Percentiles rank a stretch among this genome's conserved stretches.
These are phyloP conservation scores for Himantopus leucocephalus DNA, from an alignment of 2,113 vertebrate species.

Conservation along the genomic window DNA sequence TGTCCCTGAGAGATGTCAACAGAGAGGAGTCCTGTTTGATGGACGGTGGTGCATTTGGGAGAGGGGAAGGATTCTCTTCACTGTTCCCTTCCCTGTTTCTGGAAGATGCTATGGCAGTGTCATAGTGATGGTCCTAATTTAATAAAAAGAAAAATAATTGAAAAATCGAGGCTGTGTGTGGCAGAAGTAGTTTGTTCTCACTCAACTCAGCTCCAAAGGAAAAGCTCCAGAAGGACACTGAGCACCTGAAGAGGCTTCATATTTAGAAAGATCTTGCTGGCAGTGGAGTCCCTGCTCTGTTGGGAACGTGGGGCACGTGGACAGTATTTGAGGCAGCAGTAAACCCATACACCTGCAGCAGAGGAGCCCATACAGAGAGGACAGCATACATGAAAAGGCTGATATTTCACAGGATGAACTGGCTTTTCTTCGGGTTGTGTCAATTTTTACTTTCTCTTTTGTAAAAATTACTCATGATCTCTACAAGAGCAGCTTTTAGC, in stretches of 20 bases:
- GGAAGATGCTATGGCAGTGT: neutral
- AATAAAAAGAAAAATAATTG: neutral
- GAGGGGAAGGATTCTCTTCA: neutral
- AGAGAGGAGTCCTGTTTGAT: neutral
- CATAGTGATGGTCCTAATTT: neutral
- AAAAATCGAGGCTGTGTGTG: neutral
- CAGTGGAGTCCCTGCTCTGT: neutral
- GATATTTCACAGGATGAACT: neutral
- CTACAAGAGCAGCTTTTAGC: neutral
- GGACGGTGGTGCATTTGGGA: neutral
- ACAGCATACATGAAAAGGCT: neutral
- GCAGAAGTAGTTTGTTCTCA: neutral
- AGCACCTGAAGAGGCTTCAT: neutral
- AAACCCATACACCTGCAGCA: neutral
- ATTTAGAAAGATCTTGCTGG: neutral
- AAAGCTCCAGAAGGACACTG: neutral
- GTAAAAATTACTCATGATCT: neutral
- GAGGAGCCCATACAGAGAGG: neutral
- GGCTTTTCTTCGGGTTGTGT: neutral
- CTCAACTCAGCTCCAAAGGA: neutral
- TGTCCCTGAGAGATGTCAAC: neutral
- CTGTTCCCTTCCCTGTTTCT: neutral
- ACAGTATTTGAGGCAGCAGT: fast-evolving
- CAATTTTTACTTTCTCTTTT: neutral
- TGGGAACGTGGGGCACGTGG: neutral